Evolutionary conservation across 2,888 invertebrate genomes (phyloP).

Genomic region (Apamea monoglypha): DNA sequence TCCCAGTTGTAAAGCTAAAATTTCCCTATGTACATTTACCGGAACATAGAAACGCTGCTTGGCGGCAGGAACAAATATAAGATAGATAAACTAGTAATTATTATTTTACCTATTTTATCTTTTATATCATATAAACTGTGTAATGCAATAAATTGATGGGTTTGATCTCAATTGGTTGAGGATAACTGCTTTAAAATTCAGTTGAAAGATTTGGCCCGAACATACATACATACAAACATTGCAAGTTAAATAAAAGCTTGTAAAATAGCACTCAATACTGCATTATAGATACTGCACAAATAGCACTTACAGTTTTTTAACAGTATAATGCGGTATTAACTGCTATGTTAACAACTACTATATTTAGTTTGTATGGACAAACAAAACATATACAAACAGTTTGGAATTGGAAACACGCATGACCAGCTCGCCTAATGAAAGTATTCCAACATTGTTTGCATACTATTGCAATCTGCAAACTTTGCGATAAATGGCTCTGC

Average conservation of each 20-base stretch:
- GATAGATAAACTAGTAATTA: background rate
- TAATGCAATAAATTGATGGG: too few species aligned
- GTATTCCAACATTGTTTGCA: slow-evolving; percentile 24
- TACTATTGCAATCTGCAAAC: slow-evolving; percentile 41
- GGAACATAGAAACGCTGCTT: background rate
- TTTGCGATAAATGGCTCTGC: slow-evolving; percentile 30
- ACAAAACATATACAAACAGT: background rate
- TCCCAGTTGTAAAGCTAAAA: background rate
- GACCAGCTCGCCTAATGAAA: slow-evolving; percentile 13
- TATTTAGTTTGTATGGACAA: background rate
- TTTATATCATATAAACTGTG: too few species aligned
- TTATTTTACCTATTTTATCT: too few species aligned
- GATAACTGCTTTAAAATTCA: too few species aligned
- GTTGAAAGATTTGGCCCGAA: too few species aligned
- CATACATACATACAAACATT: too few species aligned
- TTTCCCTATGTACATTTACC: background rate
- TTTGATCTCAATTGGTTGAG: too few species aligned
- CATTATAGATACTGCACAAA: background rate
- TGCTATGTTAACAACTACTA: background rate
- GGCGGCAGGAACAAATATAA: background rate
- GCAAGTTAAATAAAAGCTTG: too few species aligned
- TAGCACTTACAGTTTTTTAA: background rate
- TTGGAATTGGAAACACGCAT: background rate
- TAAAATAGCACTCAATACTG: too few species aligned
- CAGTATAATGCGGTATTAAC: background rate